Evolutionary conservation across 1,140 invertebrate genomes (phyloP).

Genomic region (Homalodisca vitripennis): DNA sequence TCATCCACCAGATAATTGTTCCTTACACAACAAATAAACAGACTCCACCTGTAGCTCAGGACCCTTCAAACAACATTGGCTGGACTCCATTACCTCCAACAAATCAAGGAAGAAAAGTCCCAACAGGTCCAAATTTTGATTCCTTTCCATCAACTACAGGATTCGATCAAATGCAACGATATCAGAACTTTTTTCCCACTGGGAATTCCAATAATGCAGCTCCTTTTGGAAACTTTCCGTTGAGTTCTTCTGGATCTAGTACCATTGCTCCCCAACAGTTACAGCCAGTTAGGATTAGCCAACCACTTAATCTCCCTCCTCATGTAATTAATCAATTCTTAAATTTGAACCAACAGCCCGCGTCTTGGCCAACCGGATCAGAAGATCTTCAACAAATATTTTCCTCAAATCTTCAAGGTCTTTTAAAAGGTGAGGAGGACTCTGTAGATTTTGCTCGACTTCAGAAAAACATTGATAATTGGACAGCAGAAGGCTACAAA

Average conservation of each 20-base stretch:
- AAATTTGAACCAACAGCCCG: conserved; percentile 30
- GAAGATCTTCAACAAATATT: conserved; percentile 45
- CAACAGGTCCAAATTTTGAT: conserved; percentile 41
- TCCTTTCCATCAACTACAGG: not conserved
- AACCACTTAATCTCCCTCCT: conserved; percentile 43
- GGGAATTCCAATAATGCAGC: not conserved
- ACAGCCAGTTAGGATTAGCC: conserved; percentile 33
- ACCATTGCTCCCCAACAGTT: conserved; percentile 34
- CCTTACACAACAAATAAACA: conserved; percentile 68
- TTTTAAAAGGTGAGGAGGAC: conserved; percentile 45
- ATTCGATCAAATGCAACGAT: not conserved
- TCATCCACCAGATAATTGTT: conserved; percentile 64
- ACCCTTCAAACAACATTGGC: conserved; percentile 50
- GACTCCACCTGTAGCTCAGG: conserved; percentile 45
- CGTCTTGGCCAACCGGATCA: not conserved
- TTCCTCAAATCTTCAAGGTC: conserved; percentile 45
- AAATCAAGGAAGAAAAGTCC: conserved; percentile 52
- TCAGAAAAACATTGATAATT: conserved; percentile 80
- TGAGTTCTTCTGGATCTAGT: conserved; percentile 42
- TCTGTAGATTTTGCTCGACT: conserved; percentile 68
- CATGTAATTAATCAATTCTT: conserved; percentile 45
- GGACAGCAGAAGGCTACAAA: conserved; percentile 73
- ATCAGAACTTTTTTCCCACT: not conserved
- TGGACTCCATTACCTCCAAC: conserved; percentile 40
- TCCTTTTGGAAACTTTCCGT: conserved; percentile 25